Evolutionary conservation across 2,797 vertebrate genomes (phyloP), one percentile per base, ranked within the genome.

Genomic region (Podargus strigoides): DNA sequence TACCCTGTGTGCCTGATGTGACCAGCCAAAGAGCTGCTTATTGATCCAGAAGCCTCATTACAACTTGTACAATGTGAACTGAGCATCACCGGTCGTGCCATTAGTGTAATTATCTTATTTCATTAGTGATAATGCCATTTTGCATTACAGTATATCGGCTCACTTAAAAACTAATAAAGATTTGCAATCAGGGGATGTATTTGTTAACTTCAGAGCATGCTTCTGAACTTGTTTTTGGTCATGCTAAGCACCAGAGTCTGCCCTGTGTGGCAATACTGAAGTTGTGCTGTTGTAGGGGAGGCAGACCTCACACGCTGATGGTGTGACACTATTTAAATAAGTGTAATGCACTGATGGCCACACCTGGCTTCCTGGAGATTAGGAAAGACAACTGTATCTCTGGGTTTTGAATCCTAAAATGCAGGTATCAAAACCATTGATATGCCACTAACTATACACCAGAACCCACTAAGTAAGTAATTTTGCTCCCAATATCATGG

Each of bases 31-130:
- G 89, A 95, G 94, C 85, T 85, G 41, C 44, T 77, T 97, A 97
- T 97, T 84, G 96, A 97, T 97, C 90, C 76, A 90, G 90, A 64
- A 93, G 94, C 78, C 95, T 97, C 96, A 97, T 97, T 97, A 97
- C 94, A 96, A 92, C 92, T 95, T 95, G 94, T 95, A 95, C 89
- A 89, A 94, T 26, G 89, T 96, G 96, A 97, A 97, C 95, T 89
- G 86, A 95, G 59, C 91, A 94, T 95, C 95, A 80, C 69, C 22
- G 79, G 95, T 95, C 96, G 95, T 92, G 95, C 96, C 94, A 97
- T 97, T 97, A 97, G 94, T 88, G 94, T 95, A 97, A 97, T 97
- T 96, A 97, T 95, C 94, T 97, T 96, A 97, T 96, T 97, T 97
- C 94, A 96, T 97, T 97, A 94, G 81, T 10, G 73, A 95, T 96